A percentile compares a stretch with the other conserved stretches of the same genome.
phyloP scores from a whole-genome alignment of 2,888 invertebrate genomes.

The Camptogramma bilineatum region DNA sequence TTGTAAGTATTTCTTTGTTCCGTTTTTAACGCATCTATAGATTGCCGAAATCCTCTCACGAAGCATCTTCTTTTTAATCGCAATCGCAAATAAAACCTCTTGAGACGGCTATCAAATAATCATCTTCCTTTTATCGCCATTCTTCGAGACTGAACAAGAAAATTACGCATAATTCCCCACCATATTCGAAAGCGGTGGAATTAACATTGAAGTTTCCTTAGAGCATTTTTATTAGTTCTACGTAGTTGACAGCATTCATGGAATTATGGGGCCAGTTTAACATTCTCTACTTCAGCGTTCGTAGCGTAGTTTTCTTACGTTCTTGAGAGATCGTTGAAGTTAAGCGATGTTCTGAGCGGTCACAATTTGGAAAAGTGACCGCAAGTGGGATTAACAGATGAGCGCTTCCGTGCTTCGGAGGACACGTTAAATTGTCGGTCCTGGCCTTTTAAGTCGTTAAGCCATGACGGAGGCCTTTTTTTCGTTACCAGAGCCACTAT shows the following conservation, averaged over 20 bases:
- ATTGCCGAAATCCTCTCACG: background rate
- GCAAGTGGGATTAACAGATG: too few relatives aligned
- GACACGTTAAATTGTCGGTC: too few relatives aligned
- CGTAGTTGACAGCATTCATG: constrained; percentile 42
- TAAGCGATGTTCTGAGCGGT: background rate
- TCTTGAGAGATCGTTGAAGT: too few relatives aligned
- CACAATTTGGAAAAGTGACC: background rate
- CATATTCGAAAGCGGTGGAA: constrained; percentile 51
- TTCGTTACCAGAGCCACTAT: too few relatives aligned
- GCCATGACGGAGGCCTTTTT: too few relatives aligned
- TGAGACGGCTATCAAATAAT: constrained; percentile 35
- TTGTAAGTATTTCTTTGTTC: background rate
- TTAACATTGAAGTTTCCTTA: constrained; percentile 56
- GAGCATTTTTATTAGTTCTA: constrained; percentile 58
- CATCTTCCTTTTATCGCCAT: constrained; percentile 37
- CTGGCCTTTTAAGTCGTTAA: too few relatives aligned
- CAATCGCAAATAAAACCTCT: constrained; percentile 28
- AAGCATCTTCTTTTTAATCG: constrained; percentile 8
- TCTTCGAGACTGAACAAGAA: constrained; percentile 38
- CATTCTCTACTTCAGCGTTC: background rate
- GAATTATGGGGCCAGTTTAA: constrained; percentile 3
- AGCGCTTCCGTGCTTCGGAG: too few relatives aligned
- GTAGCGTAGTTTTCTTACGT: background rate
- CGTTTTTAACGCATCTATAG: background rate
- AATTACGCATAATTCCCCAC: constrained; percentile 50